Conservation (phyloP, 2,113 vertebrate genomes). For the Gopherus flavomarginatus region DNA sequence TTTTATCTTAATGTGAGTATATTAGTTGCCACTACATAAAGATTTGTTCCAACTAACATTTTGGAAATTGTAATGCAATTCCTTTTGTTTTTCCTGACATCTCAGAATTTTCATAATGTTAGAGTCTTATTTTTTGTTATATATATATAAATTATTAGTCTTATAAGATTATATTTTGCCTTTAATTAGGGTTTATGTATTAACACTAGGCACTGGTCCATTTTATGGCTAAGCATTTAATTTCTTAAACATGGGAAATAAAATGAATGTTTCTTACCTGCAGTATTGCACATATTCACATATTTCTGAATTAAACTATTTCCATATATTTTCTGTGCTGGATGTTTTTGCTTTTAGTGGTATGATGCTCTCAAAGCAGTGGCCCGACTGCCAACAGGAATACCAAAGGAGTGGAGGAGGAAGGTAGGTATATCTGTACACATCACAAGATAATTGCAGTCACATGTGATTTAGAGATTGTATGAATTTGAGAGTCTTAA, state of each 20-base stretch:
- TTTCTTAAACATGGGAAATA: neutral
- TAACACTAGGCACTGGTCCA: neutral
- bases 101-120: neutral
- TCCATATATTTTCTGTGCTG: neutral
- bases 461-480: neutral
- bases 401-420: slow-evolving; percentile 97
- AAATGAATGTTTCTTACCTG: neutral
- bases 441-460: neutral
- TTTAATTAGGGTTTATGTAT: neutral
- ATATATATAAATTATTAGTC: neutral
- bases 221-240: neutral
- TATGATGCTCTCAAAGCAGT: slow-evolving; percentile 97
- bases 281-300: neutral
- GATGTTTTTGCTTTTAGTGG: slow-evolving; percentile 85
- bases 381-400: slow-evolving; percentile 92
- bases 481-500: neutral
- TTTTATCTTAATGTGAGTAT: neutral
- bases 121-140: neutral
- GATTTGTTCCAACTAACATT: neutral
- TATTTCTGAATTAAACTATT: neutral
- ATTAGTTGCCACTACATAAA: slow-evolving; percentile 10
- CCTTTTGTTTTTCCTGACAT: neutral
- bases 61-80: neutral
- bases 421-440: slow-evolving; percentile 78
- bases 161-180: neutral